Evolutionary conservation across 2,888 invertebrate genomes (phyloP).

Genomic region (Escarpia spicata): DNA sequence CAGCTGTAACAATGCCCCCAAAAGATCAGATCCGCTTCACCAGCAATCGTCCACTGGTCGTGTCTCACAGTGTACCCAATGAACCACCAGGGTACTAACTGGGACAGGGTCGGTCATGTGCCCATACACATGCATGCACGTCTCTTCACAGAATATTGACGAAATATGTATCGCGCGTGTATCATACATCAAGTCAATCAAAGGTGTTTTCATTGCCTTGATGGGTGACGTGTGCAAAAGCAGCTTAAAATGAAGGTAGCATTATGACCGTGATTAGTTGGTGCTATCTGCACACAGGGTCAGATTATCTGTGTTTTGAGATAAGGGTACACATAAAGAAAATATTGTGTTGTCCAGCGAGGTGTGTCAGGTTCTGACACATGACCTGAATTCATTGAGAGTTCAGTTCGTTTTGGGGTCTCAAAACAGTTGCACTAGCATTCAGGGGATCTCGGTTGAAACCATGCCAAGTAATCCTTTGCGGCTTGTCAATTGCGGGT

Average conservation of each 20-base stretch:
- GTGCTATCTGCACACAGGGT: not conserved
- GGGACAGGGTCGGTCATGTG: not conserved
- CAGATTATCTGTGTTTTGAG: slow-evolving; percentile 9
- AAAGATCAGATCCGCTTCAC: not conserved
- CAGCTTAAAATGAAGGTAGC: not conserved
- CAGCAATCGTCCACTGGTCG: not conserved
- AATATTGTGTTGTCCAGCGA: not conserved
- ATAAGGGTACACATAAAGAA: not conserved
- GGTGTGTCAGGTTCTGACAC: not conserved
- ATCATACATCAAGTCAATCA: not conserved
- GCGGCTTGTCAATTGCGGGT: not conserved
- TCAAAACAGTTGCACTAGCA: not conserved
- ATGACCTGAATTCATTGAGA: not conserved
- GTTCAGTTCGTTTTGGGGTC: not conserved
- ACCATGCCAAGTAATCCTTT: not conserved
- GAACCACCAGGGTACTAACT: not conserved
- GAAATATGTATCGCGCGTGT: not conserved
- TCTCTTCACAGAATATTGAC: not conserved
- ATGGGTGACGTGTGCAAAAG: not conserved
- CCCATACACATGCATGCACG: not conserved
- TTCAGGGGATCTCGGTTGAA: not conserved
- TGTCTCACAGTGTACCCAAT: not conserved
- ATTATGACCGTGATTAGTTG: not conserved
- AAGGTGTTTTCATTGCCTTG: not conserved
- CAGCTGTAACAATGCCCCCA: not conserved